Base-by-base conservation (phyloP, 2,888 invertebrate genomes). In the Amiota mariae region DNA sequence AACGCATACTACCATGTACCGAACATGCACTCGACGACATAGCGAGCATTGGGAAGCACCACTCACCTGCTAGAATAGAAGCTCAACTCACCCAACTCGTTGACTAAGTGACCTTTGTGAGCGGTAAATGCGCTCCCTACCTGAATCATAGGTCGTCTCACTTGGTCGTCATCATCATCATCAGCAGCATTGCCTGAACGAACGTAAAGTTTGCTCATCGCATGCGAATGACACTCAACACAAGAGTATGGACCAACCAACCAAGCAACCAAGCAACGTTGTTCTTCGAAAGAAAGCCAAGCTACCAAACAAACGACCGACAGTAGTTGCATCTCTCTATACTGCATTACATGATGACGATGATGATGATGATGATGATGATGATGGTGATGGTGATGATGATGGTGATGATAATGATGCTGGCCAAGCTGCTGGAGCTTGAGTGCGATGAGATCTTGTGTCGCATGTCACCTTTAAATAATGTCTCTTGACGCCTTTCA, bases 401-500 rank as follows among this genome's bases (percentile, higher is more conserved):
- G 51, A 24, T 24, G 24, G 61, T n/a, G 1, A 8, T 61, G 61
- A 2, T 36, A 4, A 2, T 61, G 61, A 1, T 24, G 20, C 68
- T 73, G 71, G 71, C 73, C 36, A 36, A 9, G 20, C 12, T 51
- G 56, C 9, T 57, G 15, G 20, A 12, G 13, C 59, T 12, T 36
- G 68, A 48, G 48, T 67, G 72, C 56, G 71, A 70, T 76, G 73
- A 80, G 82, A 84, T 84, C 83, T 82, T 81, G 80, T 85, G 82
- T 81, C 74, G 79, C 79, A 78, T 82, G 87, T 82, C 86, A 85
- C 85, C 85, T 87, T 81, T 83, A 87, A 86, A 86, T 87, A 87
- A 86, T 87, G 85, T 85, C 86, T 81, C 85, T 82, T 81, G 85
- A 81, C 82, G 82, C 85, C 83, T 87, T 87, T 87, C 86, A 87